These are phyloP conservation scores for Scaeva pyrastri DNA, from an alignment of 2,888 invertebrate species.

Conservation along the genomic window DNA sequence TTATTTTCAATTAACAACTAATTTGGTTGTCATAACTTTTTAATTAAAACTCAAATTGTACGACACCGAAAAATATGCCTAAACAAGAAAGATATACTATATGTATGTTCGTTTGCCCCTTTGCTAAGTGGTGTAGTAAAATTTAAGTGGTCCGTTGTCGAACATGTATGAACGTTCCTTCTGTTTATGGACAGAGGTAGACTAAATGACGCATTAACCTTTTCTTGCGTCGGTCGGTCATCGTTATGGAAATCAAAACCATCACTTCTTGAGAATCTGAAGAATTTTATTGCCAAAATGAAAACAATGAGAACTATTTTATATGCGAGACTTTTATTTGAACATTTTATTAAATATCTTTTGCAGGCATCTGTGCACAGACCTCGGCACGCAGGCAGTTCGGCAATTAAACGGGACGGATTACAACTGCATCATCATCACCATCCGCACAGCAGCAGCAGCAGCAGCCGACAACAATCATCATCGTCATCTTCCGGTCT, in stretches of 20 bases:
- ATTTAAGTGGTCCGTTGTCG: neutral
- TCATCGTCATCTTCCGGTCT: constrained; percentile 58
- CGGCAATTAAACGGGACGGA: constrained; percentile 79
- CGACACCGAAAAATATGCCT: neutral
- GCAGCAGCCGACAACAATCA: constrained; percentile 57
- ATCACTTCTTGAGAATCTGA: constrained; percentile 55
- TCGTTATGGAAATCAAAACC: constrained; percentile 35
- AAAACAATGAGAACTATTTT: constrained; percentile 43
- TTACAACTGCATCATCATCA: constrained; percentile 74
- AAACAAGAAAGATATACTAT: neutral
- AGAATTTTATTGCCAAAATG: constrained; percentile 51
- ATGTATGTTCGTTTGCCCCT: too few relatives aligned
- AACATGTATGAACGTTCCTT: neutral
- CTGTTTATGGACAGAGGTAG: neutral
- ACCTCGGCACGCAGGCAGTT: constrained; percentile 79
- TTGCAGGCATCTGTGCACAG: constrained; percentile 81
- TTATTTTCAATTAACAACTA: constrained; percentile 68
- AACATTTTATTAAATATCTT: constrained; percentile 32
- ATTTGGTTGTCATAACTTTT: constrained; percentile 44
- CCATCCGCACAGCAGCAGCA: constrained; percentile 49
- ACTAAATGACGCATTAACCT: constrained; percentile 45
- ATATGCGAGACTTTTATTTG: constrained; percentile 52
- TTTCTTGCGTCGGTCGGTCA: constrained; percentile 26
- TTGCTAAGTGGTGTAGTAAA: constrained; percentile 40
- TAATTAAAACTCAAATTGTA: constrained; percentile 4